These are phyloP conservation scores for Sisyra terminalis DNA, from an alignment of 2,888 invertebrate species.

Conservation along the genomic window DNA sequence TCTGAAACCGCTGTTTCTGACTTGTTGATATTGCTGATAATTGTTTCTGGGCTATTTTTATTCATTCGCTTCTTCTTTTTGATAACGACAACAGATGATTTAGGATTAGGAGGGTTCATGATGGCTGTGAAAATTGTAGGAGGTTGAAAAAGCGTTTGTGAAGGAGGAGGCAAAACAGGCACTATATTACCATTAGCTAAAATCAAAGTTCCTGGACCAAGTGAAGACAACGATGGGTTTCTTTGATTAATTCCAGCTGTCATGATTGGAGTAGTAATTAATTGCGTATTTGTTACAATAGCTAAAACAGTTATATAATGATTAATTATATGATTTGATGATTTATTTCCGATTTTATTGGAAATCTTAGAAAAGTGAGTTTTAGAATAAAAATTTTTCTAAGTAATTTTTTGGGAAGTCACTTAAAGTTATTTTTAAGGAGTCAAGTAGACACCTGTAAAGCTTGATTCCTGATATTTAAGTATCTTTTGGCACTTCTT, in stretches of 20 bases:
- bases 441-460: too few species aligned
- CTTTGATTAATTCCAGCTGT: slow-evolving; percentile 18
- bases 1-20: neutral
- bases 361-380: too few species aligned
- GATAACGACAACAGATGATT: slow-evolving; percentile 1
- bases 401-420: too few species aligned
- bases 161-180: slow-evolving; percentile 20
- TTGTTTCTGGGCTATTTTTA: neutral
- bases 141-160: slow-evolving; percentile 13
- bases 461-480: too few species aligned
- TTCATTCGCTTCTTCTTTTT: neutral
- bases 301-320: slow-evolving; percentile 11
- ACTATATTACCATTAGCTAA: slow-evolving; percentile 24
- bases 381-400: too few species aligned
- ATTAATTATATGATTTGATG: too few species aligned
- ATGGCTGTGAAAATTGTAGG: slow-evolving; percentile 15
- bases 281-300: slow-evolving; percentile 19
- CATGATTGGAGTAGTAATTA: slow-evolving; percentile 19
- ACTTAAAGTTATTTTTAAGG: too few species aligned
- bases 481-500: too few species aligned
- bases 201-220: slow-evolving; percentile 25
- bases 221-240: slow-evolving; percentile 14
- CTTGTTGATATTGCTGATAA: neutral
- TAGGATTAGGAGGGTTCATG: slow-evolving; percentile 8
- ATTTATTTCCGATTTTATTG: too few species aligned